phyloP scores from a whole-genome alignment of 2,888 invertebrate genomes.

The Lasioglossum oenotherae region DNA sequence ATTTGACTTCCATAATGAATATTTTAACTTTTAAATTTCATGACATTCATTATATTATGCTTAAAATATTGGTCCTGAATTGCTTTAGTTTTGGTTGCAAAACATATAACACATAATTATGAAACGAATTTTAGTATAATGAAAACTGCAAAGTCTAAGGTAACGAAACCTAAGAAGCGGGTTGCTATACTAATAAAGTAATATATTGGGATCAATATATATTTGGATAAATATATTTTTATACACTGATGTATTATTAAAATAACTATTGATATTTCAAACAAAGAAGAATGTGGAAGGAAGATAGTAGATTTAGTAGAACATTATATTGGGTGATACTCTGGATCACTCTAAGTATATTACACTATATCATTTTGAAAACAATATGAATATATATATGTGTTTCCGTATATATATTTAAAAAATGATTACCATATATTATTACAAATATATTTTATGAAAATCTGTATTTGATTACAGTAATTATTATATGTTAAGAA shows the following conservation, averaged over 20 bases:
- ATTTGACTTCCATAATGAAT: conserved; percentile 15
- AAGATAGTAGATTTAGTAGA: conserved; percentile 14
- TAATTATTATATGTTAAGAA: conserved; percentile 12
- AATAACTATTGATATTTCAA: conserved; percentile 19
- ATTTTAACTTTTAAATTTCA: conserved; percentile 17
- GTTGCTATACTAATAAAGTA: conserved; percentile 22
- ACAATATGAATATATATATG: conserved; percentile 17
- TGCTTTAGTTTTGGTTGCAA: neutral
- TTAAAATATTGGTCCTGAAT: conserved; percentile 39
- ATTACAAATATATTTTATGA: conserved; percentile 19
- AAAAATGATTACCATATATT: conserved; percentile 17
- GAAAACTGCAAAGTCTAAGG: neutral
- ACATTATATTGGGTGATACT: conserved; percentile 6
- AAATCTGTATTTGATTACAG: conserved; percentile 20
- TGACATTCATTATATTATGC: conserved; percentile 10
- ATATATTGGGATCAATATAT: conserved; percentile 29
- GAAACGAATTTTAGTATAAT: neutral
- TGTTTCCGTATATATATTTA: conserved; percentile 18
- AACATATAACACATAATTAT: conserved; percentile 21
- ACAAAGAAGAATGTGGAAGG: conserved; percentile 8
- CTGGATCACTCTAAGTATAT: conserved; percentile 14
- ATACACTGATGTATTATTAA: conserved; percentile 20
- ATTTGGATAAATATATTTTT: conserved; percentile 33
- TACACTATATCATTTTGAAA: neutral
- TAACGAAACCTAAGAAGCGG: neutral